Percentiles rank a stretch among this genome's conserved stretches.
Evolutionary conservation across 1,140 invertebrate genomes (phyloP).

Genomic region (Metopolophium dirhodum): DNA sequence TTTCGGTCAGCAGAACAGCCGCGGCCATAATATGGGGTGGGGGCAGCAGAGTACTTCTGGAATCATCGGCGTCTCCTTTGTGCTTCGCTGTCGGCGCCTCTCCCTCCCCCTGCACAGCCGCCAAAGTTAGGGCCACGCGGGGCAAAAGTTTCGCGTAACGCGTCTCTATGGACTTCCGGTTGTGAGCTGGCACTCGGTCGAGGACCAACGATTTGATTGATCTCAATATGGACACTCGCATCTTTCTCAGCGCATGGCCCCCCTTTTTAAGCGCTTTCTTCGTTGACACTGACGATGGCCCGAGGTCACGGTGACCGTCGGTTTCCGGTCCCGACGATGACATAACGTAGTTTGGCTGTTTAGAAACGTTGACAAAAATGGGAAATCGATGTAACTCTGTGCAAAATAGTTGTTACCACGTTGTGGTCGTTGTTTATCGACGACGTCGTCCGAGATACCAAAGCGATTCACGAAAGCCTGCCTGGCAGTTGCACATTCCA

Average conservation of each 20-base stretch:
- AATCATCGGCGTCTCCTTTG: background rate
- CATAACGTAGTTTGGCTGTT: background rate
- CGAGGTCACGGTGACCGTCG: background rate
- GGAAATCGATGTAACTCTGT: background rate
- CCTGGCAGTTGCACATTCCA: no score
- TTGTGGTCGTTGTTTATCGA: background rate
- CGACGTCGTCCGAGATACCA: background rate
- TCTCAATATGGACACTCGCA: background rate
- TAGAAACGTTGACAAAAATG: background rate
- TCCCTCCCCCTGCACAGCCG: background rate
- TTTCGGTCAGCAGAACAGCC: background rate
- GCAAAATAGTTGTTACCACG: background rate
- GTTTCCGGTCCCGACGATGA: background rate
- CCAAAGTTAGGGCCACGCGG: background rate
- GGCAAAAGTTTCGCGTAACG: background rate
- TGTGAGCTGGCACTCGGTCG: background rate
- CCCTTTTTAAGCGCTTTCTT: background rate
- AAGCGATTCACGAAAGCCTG: background rate
- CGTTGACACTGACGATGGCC: background rate
- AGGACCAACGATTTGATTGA: constrained; percentile 9
- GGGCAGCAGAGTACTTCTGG: background rate
- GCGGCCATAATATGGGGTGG: background rate
- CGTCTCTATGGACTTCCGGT: background rate
- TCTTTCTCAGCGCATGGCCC: background rate
- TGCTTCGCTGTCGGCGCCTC: background rate